Base-by-base conservation (phyloP, 2,113 vertebrate species). In the Tiliqua scincoides region DNA sequence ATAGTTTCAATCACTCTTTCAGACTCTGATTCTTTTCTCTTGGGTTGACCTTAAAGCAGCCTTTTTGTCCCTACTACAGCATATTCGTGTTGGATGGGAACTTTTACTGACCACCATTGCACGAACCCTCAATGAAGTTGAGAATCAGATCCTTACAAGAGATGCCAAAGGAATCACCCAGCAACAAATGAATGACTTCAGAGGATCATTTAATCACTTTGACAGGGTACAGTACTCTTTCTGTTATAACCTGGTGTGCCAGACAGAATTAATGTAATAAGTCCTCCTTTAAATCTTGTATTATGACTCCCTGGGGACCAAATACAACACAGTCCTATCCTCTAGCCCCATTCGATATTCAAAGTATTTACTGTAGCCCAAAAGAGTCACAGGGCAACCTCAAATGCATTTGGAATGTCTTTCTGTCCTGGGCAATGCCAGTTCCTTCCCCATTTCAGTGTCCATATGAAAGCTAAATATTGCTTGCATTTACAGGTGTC, bases 141-240 rank as follows among this genome's bases (percentile, higher is more conserved):
- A 99, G 95, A 99, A 98, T 86, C 99, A 99, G 96, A 99, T 99
- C 94, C 96, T 99, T 91, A 99, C 98, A 32, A 96, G 98, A 15
- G 99, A 99, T 21, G 98, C 99, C 3, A 99, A 99, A 95, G 99
- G 99, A 90, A 99, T 99, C 96, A 99, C 98, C 89, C 99, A 99
- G 94, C 97, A 99, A 93, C 99, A 99, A 95, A 99, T 99, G 98
- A 98, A 98, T 61, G 98, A 99, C 91, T 99, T 99, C 96, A 97
- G 98, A 95, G 98, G 98, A 70, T 99, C 99, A 82, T 99, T 99
- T 96, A 99, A 97, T 93, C 99, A 99, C 93, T 99, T 99, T 68
- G 99, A 99, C 96, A 97, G 99, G 98, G 98, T 99, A 97, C 84
- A 59, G 83, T 91, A 90, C 83, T 92, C 90, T 85, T 89, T 52